Evolutionary conservation across 2,797 vertebrate species (phyloP).

Genomic region (Pantherophis vulpinus): DNA sequence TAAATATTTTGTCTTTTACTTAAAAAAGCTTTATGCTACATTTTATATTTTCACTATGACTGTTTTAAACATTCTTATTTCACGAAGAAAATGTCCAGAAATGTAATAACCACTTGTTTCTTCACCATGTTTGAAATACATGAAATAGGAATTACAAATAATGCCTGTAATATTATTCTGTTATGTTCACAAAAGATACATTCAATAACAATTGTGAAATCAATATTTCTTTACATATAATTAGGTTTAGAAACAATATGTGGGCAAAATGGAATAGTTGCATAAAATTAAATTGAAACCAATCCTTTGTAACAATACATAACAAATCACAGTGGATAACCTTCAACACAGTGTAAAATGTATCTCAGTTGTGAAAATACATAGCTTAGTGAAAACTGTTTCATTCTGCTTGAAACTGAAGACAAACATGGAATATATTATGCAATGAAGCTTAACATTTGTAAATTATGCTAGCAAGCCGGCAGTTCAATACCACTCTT

Average conservation of each 20-base stretch:
- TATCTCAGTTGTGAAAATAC: constrained; percentile 44
- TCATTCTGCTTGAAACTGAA: constrained; percentile 43
- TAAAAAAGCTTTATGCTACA: background rate
- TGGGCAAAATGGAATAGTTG: constrained; percentile 33
- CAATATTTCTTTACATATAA: constrained; percentile 64
- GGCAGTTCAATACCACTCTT: constrained; percentile 52
- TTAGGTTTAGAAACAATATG: constrained; percentile 61
- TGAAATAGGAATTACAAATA: constrained; percentile 55
- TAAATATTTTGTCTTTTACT: background rate
- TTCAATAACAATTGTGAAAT: constrained; percentile 66
- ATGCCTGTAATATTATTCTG: constrained; percentile 58
- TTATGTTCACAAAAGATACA: constrained; percentile 59
- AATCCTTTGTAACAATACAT: constrained; percentile 36
- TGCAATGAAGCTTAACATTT: constrained; percentile 50
- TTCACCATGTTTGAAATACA: constrained; percentile 50
- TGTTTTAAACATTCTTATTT: background rate
- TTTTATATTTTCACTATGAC: background rate
- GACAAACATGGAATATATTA: constrained; percentile 61
- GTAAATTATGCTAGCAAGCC: constrained; percentile 45
- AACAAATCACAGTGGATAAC: constrained; percentile 46
- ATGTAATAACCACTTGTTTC: constrained; percentile 43
- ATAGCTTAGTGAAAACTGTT: constrained; percentile 43
- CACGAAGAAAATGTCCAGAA: constrained; percentile 51
- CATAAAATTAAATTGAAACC: constrained; percentile 43
- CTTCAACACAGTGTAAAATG: constrained; percentile 18